Conservation (phyloP, 2,888 invertebrate species). For the Heteromyza rotundicornis region DNA sequence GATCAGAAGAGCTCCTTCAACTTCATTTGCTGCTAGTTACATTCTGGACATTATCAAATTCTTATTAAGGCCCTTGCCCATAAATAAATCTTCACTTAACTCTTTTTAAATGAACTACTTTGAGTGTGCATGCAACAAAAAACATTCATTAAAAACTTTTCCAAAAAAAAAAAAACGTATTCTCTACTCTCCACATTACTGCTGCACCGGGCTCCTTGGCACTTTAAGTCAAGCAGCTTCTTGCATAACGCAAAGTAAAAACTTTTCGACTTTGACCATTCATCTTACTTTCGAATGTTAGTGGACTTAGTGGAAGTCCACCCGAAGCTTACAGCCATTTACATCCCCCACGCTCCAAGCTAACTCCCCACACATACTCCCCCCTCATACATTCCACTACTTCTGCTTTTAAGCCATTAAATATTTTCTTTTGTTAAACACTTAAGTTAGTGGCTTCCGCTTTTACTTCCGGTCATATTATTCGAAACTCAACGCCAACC, state of each 20-base stretch:
- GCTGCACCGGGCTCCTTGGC: too few species aligned
- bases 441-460: conserved; percentile 35
- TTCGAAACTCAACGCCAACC: neutral
- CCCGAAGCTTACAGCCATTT: neutral
- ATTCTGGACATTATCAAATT: neutral
- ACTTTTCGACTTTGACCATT: conserved; percentile 52
- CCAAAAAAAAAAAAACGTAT: too few species aligned
- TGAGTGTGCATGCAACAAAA: conserved; percentile 50
- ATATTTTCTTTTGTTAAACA: conserved; percentile 33
- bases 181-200: too few species aligned
- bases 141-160: conserved; percentile 53
- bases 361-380: neutral
- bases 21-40: too few species aligned
- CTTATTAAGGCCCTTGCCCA: neutral
- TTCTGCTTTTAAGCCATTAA: conserved; percentile 29
- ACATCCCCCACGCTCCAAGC: too few species aligned
- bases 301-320: neutral
- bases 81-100: conserved; percentile 3
- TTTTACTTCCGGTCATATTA: conserved; percentile 22
- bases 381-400: conserved; percentile 1
- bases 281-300: conserved; percentile 34
- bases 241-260: conserved; percentile 26
- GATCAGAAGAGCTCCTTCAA: too few species aligned
- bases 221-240: neutral
- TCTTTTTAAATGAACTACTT: conserved; percentile 6